A percentile compares a stretch with the other conserved stretches of the same genome.
These are phyloP conservation scores for Cantharis rustica DNA, from an alignment of 2,888 invertebrate genomes.

Conservation along the genomic window DNA sequence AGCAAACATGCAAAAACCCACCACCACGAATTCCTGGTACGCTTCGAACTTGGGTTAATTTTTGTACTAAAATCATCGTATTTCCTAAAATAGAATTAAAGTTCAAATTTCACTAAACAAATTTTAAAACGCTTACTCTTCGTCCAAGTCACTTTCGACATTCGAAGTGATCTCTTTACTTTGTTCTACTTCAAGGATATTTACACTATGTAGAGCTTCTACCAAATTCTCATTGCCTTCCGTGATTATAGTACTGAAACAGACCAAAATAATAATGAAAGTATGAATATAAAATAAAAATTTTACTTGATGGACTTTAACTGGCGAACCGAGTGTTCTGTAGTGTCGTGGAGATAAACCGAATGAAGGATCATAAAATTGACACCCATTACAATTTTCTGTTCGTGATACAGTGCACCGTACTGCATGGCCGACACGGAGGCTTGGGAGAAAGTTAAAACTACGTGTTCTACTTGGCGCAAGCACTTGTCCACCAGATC, in stretches of 20 bases:
- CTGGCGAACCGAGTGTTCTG: slow-evolving; percentile 11
- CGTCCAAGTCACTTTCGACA: neutral
- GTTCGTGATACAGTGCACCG: slow-evolving; percentile 30
- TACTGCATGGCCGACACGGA: slow-evolving; percentile 31
- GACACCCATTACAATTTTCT: slow-evolving; percentile 13
- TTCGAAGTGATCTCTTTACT: neutral
- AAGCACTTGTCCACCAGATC: neutral
- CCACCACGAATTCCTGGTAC: neutral
- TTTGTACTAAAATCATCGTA: neutral
- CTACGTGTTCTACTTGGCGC: slow-evolving; percentile 10
- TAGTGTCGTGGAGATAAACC: slow-evolving; percentile 13
- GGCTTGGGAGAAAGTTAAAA: slow-evolving; percentile 11
- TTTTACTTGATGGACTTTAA: slow-evolving; percentile 22
- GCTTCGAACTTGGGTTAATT: neutral
- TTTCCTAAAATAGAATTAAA: neutral
- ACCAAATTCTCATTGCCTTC: neutral
- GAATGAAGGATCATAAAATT: slow-evolving; percentile 31
- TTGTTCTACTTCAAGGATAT: neutral
- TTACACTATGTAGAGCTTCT: neutral
- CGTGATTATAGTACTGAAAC: neutral
- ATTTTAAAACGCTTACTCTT: neutral
- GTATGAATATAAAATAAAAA: neutral
- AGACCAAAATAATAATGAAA: neutral
- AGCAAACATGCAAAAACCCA: neutral
- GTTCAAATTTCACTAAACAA: neutral